Conservation (phyloP, 1,140 invertebrate genomes). For the Zaprionus ghesquierei region DNA sequence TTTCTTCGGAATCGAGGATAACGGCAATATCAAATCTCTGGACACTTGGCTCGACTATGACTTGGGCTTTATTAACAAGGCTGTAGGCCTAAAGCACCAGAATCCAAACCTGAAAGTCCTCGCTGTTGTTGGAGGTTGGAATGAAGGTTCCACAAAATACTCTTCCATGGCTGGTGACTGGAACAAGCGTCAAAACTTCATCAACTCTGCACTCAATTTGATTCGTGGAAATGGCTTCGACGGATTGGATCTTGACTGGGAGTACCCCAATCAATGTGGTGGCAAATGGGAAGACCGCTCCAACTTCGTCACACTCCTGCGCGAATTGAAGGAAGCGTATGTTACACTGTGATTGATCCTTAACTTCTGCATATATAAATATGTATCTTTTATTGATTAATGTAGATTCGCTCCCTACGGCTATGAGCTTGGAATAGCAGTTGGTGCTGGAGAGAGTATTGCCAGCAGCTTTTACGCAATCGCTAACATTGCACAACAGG, state of each 20-base stretch:
- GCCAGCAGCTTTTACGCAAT: conserved; percentile 86
- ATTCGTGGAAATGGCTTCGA: conserved; percentile 87
- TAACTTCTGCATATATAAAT: not conserved
- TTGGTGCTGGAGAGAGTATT: conserved; percentile 83
- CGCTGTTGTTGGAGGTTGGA: conserved; percentile 91
- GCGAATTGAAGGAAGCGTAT: conserved; percentile 84
- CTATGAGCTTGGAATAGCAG: conserved; percentile 85
- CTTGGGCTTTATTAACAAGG: conserved; percentile 83
- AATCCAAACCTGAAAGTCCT: conserved; percentile 87
- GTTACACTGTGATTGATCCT: not conserved
- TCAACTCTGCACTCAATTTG: conserved; percentile 85
- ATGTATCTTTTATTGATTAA: not conserved
- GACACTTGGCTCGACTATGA: conserved; percentile 67
- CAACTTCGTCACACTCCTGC: conserved; percentile 84
- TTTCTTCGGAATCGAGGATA: conserved; percentile 86
- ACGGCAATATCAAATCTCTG: conserved; percentile 81
- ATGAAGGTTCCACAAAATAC: conserved; percentile 87
- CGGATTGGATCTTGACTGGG: conserved; percentile 92
- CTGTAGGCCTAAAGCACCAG: conserved; percentile 85
- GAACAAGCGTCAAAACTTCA: conserved; percentile 84
- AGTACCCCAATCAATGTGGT: conserved; percentile 88
- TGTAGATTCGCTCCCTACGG: conserved; percentile 83
- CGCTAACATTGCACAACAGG: conserved; percentile 83
- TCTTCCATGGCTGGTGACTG: conserved; percentile 84
- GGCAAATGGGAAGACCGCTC: conserved; percentile 83